A percentile compares a stretch with the other conserved stretches of the same genome.
These are phyloP conservation scores for Dromas ardeola DNA, from an alignment of 2,113 vertebrate species.

Conservation along the genomic window DNA sequence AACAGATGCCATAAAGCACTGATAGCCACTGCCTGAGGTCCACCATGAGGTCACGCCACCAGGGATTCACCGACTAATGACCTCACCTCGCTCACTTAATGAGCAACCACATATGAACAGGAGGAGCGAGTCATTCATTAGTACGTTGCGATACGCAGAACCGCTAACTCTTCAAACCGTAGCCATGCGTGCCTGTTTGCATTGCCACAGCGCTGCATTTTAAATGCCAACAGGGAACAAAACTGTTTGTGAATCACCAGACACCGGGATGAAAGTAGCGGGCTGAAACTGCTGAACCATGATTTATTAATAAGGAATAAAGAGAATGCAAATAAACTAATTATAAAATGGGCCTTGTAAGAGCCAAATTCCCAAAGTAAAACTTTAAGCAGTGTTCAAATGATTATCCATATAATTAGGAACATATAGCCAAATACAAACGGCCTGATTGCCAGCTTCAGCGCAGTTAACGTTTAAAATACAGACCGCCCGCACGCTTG, in stretches of 20 bases:
- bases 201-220: neutral
- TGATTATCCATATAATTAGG: constrained; percentile 72
- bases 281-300: constrained; percentile 17
- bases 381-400: constrained; percentile 70
- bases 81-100: neutral
- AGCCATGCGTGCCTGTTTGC: neutral
- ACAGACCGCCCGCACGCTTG: neutral
- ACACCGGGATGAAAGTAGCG: constrained; percentile 52
- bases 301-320: constrained; percentile 77
- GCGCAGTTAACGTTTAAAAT: neutral
- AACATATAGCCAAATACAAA: constrained; percentile 14
- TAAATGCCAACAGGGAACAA: constrained; percentile 18
- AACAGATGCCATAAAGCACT: neutral
- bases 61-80: neutral
- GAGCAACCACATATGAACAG: neutral
- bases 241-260: constrained; percentile 16
- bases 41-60: neutral
- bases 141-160: neutral
- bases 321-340: constrained; percentile 73
- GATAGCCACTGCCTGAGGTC: neutral
- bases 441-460: neutral
- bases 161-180: neutral
- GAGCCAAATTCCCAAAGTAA: constrained; percentile 76
- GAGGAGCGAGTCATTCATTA: neutral
- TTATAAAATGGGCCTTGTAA: constrained; percentile 34